phyloP scores from a whole-genome alignment of 2,888 invertebrate species.

The Maniola hyperantus region DNA sequence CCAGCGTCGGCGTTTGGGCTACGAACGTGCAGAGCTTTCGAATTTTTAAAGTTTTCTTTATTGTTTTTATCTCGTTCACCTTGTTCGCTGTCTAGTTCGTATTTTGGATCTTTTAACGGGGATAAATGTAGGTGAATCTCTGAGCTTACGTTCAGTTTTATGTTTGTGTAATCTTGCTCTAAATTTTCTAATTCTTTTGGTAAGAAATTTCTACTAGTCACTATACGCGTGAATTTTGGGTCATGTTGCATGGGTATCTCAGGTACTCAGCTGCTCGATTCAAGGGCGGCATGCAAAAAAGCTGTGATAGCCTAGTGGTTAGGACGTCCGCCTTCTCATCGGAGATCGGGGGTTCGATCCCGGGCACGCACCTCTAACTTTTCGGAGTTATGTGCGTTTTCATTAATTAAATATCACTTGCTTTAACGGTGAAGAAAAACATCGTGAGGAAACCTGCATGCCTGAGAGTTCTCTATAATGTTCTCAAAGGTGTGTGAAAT shows the following conservation, averaged over 20 bases:
- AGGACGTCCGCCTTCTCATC: no score
- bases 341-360: no score
- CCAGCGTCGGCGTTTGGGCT: slow-evolving; percentile 42
- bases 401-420: no score
- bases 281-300: background rate
- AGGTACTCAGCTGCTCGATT: background rate
- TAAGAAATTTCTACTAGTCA: background rate
- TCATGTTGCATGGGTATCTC: background rate
- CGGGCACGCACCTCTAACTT: no score
- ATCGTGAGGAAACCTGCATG: no score
- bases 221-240: background rate
- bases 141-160: slow-evolving; percentile 3
- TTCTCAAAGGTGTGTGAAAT: no score
- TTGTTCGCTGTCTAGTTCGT: slow-evolving; percentile 22
- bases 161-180: background rate
- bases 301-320: no score
- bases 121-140: slow-evolving; percentile 14
- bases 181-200: background rate
- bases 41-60: slow-evolving; percentile 36
- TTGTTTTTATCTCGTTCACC: slow-evolving; percentile 32
- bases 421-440: no score
- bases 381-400: no score
- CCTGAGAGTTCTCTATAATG: no score
- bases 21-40: slow-evolving; percentile 46
- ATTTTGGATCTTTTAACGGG: slow-evolving; percentile 22